Base-by-base conservation (phyloP, 2,797 vertebrate genomes). In the Takifugu rubripes region DNA sequence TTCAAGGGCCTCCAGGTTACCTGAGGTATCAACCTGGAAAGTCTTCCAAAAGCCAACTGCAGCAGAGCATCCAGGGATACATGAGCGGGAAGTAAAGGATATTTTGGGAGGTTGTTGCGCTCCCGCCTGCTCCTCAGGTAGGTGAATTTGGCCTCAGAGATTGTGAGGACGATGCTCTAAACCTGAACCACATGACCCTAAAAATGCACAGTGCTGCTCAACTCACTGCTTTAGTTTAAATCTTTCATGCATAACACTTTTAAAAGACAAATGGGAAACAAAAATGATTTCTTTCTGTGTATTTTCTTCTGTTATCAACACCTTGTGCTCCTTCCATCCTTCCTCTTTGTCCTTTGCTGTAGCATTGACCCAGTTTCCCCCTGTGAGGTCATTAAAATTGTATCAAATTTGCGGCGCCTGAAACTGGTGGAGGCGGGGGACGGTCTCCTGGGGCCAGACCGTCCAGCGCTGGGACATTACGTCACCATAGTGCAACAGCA, bases 51-150 rank as follows among this genome's bases (percentile, higher is more conserved):
- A 73, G 71, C 95, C 93, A 82, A 94, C 97, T 98, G 84, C 42
- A 64, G 59, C 56, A 36, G 64, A 51, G 75, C 26, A 65, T 62
- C 1, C 40, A 52, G 15, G 48, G 26, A 53, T 4, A 31, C 3
- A 24, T 55, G 25, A 36, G n/a, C 4, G 42, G 2, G 11, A 42
- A 42, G n/a, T n/a, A n/a, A 5, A 6, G 4, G 15, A 44, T 44
- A 44, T 44, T 16, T 44, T n/a, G 95, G 93, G 88, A 94, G 92
- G 61, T 98, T 95, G 77, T 91, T 93, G 44, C 79, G 77, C 77
- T 96, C 93, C 84, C 95, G 84, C 80, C 96, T 95, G 77, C 92
- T 92, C 92, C 91, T 95, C 86, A 96, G 87, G 92, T 87, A 85
- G 85, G 85, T 92, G 9, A 94, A 95, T 77, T 93, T 95, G 85